phyloP scores from a whole-genome alignment of 1,140 invertebrate species.

The Pectinophora gossypiella region DNA sequence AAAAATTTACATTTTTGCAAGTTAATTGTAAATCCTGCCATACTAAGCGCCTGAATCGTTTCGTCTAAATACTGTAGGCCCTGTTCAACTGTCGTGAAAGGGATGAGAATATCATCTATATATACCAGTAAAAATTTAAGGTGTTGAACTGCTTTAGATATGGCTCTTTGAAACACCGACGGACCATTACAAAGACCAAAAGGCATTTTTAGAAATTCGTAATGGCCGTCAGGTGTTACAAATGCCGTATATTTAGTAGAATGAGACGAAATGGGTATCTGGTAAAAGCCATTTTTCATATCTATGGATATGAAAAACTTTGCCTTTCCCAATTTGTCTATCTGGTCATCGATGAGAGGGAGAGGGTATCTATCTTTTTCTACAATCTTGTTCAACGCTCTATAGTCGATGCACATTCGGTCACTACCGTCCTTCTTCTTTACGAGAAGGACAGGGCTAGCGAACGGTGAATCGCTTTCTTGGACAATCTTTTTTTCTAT shows the following conservation, averaged over 20 bases:
- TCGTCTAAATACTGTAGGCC: slow-evolving; percentile 34
- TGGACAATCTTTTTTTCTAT: slow-evolving; percentile 7
- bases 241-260: background rate
- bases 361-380: slow-evolving; percentile 57
- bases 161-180: slow-evolving; percentile 31
- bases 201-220: slow-evolving; percentile 41
- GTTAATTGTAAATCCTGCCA: slow-evolving; percentile 16
- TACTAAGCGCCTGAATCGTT: slow-evolving; percentile 17
- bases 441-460: slow-evolving; percentile 20
- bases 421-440: slow-evolving; percentile 24
- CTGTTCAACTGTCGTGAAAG: slow-evolving; percentile 34
- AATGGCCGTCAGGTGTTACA: background rate
- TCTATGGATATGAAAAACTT: background rate
- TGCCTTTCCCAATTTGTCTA: background rate
- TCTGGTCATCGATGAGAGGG: too few species aligned
- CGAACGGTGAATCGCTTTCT: slow-evolving; percentile 19
- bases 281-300: slow-evolving; percentile 1
- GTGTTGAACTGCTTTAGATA: slow-evolving; percentile 10
- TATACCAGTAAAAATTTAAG: background rate
- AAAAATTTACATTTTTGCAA: slow-evolving; percentile 3
- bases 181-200: slow-evolving; percentile 37
- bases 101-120: slow-evolving; percentile 56
- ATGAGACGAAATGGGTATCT: background rate
- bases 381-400: slow-evolving; percentile 23
- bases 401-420: slow-evolving; percentile 9